A percentile compares a stretch with the other conserved stretches of the same genome.
phyloP scores from a whole-genome alignment of 2,113 vertebrate genomes.

The Myrmophylax atrothorax region DNA sequence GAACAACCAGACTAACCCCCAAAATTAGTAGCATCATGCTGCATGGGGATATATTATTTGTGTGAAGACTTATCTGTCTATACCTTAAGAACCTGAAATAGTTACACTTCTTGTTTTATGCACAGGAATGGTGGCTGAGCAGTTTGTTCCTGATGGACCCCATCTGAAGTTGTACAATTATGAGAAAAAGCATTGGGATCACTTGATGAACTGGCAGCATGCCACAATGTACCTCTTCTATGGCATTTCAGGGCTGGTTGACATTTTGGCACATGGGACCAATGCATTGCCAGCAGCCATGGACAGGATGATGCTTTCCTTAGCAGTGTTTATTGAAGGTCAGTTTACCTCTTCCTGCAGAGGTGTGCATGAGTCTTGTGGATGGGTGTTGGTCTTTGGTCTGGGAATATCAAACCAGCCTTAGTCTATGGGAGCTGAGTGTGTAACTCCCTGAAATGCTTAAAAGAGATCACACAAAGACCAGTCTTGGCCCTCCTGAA shows the following conservation, averaged over 20 bases:
- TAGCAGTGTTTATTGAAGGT: slow-evolving; percentile 93
- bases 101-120: background rate
- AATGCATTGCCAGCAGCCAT: slow-evolving; percentile 79
- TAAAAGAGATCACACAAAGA: background rate
- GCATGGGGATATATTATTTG: background rate
- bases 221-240: slow-evolving; percentile 96
- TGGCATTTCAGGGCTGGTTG: slow-evolving; percentile 80
- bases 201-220: slow-evolving; percentile 92
- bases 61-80: background rate
- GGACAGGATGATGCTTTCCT: slow-evolving; percentile 84
- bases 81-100: background rate
- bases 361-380: fast-evolving
- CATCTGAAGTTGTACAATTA: slow-evolving; percentile 84
- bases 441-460: background rate
- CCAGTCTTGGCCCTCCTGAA: background rate
- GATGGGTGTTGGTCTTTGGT: background rate
- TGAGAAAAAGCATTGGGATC: slow-evolving; percentile 82
- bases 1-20: background rate
- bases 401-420: background rate
- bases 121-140: slow-evolving; percentile 88
- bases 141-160: slow-evolving; percentile 83
- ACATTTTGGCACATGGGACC: slow-evolving; percentile 82
- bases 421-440: background rate
- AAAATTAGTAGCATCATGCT: background rate
- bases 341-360: background rate